Evolutionary conservation across 1,140 invertebrate genomes (phyloP).

Genomic region (Drosophila paulistorum): DNA sequence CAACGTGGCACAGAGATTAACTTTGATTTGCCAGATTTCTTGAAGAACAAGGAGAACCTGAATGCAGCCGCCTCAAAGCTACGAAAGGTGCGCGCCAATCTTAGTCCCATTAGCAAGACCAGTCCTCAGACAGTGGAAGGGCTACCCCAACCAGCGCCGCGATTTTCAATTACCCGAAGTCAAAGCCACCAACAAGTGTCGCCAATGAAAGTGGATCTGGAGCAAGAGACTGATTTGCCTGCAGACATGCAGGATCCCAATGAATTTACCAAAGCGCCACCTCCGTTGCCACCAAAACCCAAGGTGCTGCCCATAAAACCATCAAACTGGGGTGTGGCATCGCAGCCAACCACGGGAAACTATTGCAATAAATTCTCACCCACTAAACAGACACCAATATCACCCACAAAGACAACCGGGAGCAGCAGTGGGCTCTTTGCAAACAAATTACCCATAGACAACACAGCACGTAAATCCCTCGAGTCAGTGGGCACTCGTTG

Average conservation of each 20-base stretch:
- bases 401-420: slow-evolving; percentile 48
- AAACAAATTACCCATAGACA: slow-evolving; percentile 61
- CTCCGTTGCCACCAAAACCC: slow-evolving; percentile 85
- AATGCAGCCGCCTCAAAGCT: slow-evolving; percentile 68
- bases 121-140: slow-evolving; percentile 39
- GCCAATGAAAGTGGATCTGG: slow-evolving; percentile 70
- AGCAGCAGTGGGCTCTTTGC: slow-evolving; percentile 29
- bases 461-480: slow-evolving; percentile 59
- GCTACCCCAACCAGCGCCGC: slow-evolving; percentile 75
- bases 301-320: slow-evolving; percentile 85
- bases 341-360: slow-evolving; percentile 42
- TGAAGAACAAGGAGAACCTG: slow-evolving; percentile 86
- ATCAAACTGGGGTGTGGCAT: slow-evolving; percentile 84
- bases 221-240: slow-evolving; percentile 50
- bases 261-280: slow-evolving; percentile 82
- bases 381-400: slow-evolving; percentile 46
- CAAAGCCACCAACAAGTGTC: slow-evolving; percentile 48
- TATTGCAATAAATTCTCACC: slow-evolving; percentile 71
- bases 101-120: slow-evolving; percentile 67
- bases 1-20: slow-evolving; percentile 92
- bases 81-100: slow-evolving; percentile 67
- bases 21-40: slow-evolving; percentile 91
- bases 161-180: slow-evolving; percentile 70
- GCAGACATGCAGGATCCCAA: slow-evolving; percentile 37
- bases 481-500: slow-evolving; percentile 68